phyloP scores from a whole-genome alignment of 1,140 invertebrate genomes.

The Pseudomyrmex gracilis region DNA sequence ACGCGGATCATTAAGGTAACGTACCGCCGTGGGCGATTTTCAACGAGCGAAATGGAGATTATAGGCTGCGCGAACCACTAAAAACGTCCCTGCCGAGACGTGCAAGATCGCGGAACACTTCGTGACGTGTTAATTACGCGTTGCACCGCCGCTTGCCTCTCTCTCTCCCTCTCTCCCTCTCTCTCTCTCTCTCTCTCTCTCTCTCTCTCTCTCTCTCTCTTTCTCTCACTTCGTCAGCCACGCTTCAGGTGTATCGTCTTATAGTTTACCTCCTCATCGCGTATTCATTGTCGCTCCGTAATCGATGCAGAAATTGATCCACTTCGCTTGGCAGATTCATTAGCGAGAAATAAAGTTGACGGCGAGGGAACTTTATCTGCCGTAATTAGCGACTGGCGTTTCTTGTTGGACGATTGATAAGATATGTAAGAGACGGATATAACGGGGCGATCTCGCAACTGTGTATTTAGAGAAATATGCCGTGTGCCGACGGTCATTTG shows the following conservation, averaged over 20 bases:
- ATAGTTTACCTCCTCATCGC: constrained; percentile 55
- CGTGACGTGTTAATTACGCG: constrained; percentile 75
- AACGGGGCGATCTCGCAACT: too few species aligned
- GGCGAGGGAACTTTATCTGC: constrained; percentile 37
- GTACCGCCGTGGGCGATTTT: constrained; percentile 58
- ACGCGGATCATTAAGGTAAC: constrained; percentile 54
- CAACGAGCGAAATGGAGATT: constrained; percentile 57
- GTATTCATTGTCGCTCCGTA: constrained; percentile 49
- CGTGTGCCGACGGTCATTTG: neutral
- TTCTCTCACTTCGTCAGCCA: neutral
- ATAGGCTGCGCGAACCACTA: constrained; percentile 40
- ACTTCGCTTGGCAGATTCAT: constrained; percentile 53
- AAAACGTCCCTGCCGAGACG: constrained; percentile 53
- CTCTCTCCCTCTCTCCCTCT: too few species aligned
- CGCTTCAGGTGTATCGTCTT: constrained; percentile 45
- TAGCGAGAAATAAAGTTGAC: constrained; percentile 50
- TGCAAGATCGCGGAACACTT: constrained; percentile 64
- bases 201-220: too few species aligned
- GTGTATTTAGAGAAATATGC: too few species aligned
- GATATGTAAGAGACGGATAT: constrained; percentile 25
- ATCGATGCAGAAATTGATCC: constrained; percentile 56
- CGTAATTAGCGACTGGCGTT: constrained; percentile 34
- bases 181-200: too few species aligned
- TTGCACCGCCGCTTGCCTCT: constrained; percentile 26
- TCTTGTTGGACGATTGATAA: constrained; percentile 11